Evolutionary conservation across 2,797 vertebrate species (phyloP), one percentile per base, ranked within the genome.

Genomic region (Margarornis squamiger): DNA sequence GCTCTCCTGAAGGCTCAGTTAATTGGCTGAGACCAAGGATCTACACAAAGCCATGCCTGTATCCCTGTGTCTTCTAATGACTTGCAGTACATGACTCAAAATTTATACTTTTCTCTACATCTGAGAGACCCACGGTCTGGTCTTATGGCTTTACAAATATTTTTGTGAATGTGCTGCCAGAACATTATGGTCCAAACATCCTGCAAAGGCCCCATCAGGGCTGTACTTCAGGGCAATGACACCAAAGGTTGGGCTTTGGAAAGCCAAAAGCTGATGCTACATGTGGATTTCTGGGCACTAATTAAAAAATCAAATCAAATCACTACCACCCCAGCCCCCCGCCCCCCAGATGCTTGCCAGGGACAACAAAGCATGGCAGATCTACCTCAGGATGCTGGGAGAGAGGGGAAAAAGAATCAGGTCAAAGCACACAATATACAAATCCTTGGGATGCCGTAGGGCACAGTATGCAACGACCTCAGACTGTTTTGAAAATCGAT

Each of bases 401-500:
- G 80, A 86, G 85, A 66, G 58, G 62, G 61, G 81, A 9, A 54
- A 90, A 95, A 90, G 94, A 96, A 89, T 93, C 90, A 95, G 96
- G 92, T 96, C 72, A 96, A 55, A 97, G 92, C 73, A 97, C 81
- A 92, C 54, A 71, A 84, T 76, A 54, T 66, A 95, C 67, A 95
- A 94, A 95, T 77, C 88, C 85, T 95, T 96, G 85, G 9, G 41
- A 38, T 61, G 93, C 89, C 66, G 39, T 66, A 66, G 91, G 84
- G 91, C 87, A 88, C 41, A 90, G 94, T 52, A 96, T 10, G 88
- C 84, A 94, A 80, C 32, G 66, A 95, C 92, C 92, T 90, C 84
- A 93, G 93, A 90, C 74, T 93, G 94, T 82, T 95, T 41, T 77
- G 62, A 92, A 97, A 96, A 95, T 68, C 41, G 91, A 92, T 97